Evolutionary conservation across 23 tunicate genomes (phyloP), one percentile per base, ranked within the genome.

Genomic region (Ciona savignyi): DNA sequence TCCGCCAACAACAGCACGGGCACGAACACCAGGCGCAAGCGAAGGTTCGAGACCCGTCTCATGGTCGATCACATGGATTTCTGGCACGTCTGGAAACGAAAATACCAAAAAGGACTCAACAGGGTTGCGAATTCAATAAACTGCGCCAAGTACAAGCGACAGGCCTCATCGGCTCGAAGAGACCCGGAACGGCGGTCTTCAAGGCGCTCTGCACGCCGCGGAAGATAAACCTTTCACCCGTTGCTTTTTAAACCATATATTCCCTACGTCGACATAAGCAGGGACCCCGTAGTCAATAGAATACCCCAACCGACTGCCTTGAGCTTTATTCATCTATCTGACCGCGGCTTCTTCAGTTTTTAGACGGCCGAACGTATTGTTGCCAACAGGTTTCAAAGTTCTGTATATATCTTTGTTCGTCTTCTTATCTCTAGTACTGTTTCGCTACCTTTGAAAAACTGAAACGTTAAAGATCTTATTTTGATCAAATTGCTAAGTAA

Each of bases 61-160:
- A 80, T 90, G 33, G 89, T 90, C 63, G 89, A 90, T 48, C 70
- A 90, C 68, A 67, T 80, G 80, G 97, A 90, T 68, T 90, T 77
- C 73, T 90, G 97, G 97, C 80, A 65, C 27, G 63, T 65, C 21
- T 90, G 97, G 97, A 83, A 90, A 70, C 70, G 70, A 48, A 73
- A 73, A 30, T 83, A 83, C 85, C 80, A 68, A 32, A 29, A 19
- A 2, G 82, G 74, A 3, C 74, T 90, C 82, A 79, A 70, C 72
- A 70, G 64, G 32, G 51, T 81, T 20, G 73, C 95, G n/a, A 80
- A 71, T 25, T 60, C 34, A 15, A 60, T 75, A 0, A 87, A 75
- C 29, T 87, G 95, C 69, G 30, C 51, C 31, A 42, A 62, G 25
- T 26, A 49, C 33, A 71, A 70, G 51, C 34, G 33, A 32, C 32